These are phyloP conservation scores for Rynchops niger DNA, from an alignment of 2,113 vertebrate genomes.

Conservation along the genomic window DNA sequence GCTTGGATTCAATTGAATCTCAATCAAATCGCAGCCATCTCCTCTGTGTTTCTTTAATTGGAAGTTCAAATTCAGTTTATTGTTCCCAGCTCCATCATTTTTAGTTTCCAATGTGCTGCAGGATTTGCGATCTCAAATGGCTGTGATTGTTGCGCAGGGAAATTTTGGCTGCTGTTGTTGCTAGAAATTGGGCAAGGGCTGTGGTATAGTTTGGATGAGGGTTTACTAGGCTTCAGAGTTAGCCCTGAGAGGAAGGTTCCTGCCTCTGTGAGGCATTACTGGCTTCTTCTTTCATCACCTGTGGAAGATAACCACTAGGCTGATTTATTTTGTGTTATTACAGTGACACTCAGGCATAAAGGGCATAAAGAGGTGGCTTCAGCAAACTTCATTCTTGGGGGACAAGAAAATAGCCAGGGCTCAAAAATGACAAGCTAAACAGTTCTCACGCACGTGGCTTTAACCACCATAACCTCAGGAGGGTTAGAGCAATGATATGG, in stretches of 20 bases:
- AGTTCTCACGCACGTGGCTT: not conserved
- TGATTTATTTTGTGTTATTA: not conserved
- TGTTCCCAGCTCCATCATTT: not conserved
- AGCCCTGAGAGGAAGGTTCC: not conserved
- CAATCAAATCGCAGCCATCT: not conserved
- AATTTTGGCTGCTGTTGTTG: not conserved
- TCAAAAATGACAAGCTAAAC: not conserved
- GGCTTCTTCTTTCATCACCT: not conserved
- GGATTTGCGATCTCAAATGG: not conserved
- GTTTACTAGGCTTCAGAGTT: not conserved
- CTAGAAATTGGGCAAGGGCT: not conserved
- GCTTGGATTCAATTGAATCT: not conserved
- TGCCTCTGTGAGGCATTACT: not conserved
- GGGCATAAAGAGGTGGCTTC: not conserved
- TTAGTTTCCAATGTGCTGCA: not conserved
- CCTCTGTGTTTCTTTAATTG: conserved; percentile 7
- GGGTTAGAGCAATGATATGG: not conserved
- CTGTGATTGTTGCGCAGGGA: not conserved
- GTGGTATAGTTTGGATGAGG: not conserved
- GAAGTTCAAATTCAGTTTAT: conserved; percentile 2
- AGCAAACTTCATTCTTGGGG: not conserved
- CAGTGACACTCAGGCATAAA: not conserved
- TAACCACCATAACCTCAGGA: not conserved
- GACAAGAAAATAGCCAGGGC: not conserved
- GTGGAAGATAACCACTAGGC: not conserved